A percentile compares a stretch with the other conserved stretches of the same genome.
phyloP scores from a whole-genome alignment of 2,113 vertebrate species.

The Eidolon helvum region DNA sequence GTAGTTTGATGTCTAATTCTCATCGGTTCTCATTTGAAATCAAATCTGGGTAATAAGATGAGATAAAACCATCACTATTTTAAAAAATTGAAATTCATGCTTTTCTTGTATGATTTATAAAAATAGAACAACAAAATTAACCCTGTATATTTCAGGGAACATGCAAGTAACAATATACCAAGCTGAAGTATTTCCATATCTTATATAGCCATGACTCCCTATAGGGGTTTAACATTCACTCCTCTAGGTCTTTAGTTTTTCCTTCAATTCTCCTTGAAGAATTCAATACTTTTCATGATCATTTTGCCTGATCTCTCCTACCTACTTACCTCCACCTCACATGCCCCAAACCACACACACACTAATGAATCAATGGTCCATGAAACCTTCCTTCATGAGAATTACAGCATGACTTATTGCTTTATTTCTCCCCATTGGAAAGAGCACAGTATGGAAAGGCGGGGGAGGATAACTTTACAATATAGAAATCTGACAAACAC shows the following conservation, averaged over 20 bases:
- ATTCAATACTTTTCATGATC: constrained; percentile 28
- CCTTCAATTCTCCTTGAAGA: constrained; percentile 26
- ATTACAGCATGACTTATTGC: neutral
- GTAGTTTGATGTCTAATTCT: neutral
- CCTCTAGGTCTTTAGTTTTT: neutral
- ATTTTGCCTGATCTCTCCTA: constrained; percentile 22
- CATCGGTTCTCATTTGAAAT: neutral
- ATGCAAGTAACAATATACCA: neutral
- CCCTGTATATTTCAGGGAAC: neutral
- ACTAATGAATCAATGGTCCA: neutral
- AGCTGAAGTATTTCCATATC: neutral
- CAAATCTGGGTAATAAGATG: neutral
- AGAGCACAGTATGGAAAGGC: neutral
- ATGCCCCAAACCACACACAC: neutral
- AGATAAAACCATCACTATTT: neutral
- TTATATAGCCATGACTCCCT: neutral
- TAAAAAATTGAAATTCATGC: neutral
- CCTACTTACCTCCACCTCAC: neutral
- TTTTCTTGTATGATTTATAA: neutral
- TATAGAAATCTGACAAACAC: neutral
- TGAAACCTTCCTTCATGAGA: neutral
- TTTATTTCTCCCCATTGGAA: neutral
- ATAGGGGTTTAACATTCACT: neutral
- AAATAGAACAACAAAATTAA: constrained; percentile 37
- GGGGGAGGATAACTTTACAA: neutral